Evolutionary conservation across 2,113 vertebrate species (phyloP), one percentile per base, ranked within the genome.

Genomic region (Periophthalmus modestus): DNA sequence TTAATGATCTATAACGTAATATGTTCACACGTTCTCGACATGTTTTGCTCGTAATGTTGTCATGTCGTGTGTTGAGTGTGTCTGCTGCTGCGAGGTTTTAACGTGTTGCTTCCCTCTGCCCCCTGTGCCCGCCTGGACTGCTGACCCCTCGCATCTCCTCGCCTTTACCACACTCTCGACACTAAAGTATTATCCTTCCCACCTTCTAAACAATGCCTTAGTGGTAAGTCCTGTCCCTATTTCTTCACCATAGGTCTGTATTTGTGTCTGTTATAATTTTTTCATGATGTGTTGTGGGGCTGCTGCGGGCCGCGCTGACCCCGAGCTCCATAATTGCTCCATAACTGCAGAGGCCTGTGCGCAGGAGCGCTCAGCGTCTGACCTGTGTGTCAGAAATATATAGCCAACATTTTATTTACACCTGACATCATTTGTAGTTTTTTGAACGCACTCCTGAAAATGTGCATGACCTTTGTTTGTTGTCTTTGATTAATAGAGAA

Each of bases 121-220:
- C 88, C 80, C 81, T 88, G 81, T 91, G 90, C 90, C 82, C 88
- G 87, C 91, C 89, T 87, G 91, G 90, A 92, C 85, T 15, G 90
- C 89, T 87, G 90, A 92, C 89, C 90, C 89, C 86, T 89, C 62
- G 62, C 62, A 89, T 91, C 88, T 86, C 85, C 89, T 90, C 86
- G 87, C 85, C 87, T 67, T 89, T 89, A 87, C 90, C 90, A 89
- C 89, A 89, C 88, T 89, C 90, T 88, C 88, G 72, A 91, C 91
- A 87, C 89, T 89, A 89, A 91, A 92, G 91, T 92, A 91, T 92
- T 92, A 91, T 83, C 90, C 90, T 86, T 89, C 91, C 90, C 91
- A 92, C 90, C 91, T 92, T 91, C 89, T 92, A 92, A 92, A 92
- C 91, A 92, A 92, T 92, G 89, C 91, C 87, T 90, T 92, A 91